phyloP scores from a whole-genome alignment of 1,140 invertebrate species.

The Trissolcus basalis region DNA sequence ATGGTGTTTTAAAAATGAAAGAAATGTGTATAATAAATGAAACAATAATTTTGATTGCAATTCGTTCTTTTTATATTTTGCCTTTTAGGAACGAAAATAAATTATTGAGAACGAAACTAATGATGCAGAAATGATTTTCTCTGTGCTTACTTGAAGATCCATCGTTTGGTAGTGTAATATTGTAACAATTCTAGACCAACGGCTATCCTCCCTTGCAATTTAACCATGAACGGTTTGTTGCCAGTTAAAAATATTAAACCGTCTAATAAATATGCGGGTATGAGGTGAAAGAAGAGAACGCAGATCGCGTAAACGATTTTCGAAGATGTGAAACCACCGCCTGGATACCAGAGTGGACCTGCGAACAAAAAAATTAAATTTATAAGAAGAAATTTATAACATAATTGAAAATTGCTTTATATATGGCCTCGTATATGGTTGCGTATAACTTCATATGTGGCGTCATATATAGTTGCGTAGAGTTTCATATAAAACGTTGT shows the following conservation, averaged over 20 bases:
- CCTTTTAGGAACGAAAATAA: no score
- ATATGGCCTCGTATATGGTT: no score
- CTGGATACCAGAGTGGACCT: constrained; percentile 87
- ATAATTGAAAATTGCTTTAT: no score
- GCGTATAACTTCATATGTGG: not conserved
- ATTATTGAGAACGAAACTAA: no score
- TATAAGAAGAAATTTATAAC: no score
- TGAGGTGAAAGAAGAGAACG: constrained; percentile 84
- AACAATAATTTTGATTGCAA: no score
- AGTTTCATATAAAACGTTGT: no score
- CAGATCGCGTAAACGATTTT: constrained; percentile 81
- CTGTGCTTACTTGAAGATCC: constrained; percentile 82
- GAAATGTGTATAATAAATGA: no score
- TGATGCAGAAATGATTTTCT: no score
- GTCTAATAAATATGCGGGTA: constrained; percentile 90
- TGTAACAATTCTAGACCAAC: constrained; percentile 82
- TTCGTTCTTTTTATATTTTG: no score
- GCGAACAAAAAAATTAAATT: constrained; percentile 13
- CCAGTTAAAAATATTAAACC: constrained; percentile 80
- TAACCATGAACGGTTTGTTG: constrained; percentile 85
- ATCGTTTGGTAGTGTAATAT: constrained; percentile 91
- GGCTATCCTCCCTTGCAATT: constrained; percentile 80
- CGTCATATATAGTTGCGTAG: no score
- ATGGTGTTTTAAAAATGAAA: no score
- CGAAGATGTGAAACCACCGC: constrained; percentile 83